Conservation (phyloP, 2,888 invertebrate genomes). For the Aradus depressus region DNA sequence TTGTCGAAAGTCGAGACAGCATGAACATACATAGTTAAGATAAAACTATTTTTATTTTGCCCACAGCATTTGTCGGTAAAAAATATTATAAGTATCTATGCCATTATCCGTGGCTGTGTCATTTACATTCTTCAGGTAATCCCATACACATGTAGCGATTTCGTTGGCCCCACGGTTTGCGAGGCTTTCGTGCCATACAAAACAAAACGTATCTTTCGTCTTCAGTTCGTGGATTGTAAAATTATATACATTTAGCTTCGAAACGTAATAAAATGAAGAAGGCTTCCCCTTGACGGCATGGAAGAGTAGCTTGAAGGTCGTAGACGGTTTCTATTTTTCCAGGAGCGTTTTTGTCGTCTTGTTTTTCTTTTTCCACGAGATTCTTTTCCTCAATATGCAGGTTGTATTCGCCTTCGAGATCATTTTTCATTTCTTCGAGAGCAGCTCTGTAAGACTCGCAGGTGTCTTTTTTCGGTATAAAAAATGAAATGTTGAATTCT, state of each 20-base stretch:
- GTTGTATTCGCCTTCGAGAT: constrained; percentile 29
- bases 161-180: constrained; percentile 28
- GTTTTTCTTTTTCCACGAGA: constrained; percentile 29
- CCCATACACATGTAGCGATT: constrained; percentile 29
- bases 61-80: constrained; percentile 29
- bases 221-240: constrained; percentile 28
- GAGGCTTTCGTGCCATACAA: constrained; percentile 30
- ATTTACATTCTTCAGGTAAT: constrained; percentile 28
- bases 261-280: constrained; percentile 32
- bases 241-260: constrained; percentile 25
- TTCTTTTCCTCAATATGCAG: constrained; percentile 28
- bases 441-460: constrained; percentile 32
- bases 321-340: constrained; percentile 29
- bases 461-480: constrained; percentile 32
- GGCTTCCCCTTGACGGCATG: constrained; percentile 32
- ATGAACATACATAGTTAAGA: constrained; percentile 26
- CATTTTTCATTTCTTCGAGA: constrained; percentile 27
- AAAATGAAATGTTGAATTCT: constrained; percentile 33
- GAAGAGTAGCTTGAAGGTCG: constrained; percentile 34
- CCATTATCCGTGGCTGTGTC: constrained; percentile 11
- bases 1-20: constrained; percentile 21
- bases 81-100: constrained; percentile 9
- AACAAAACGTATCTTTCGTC: constrained; percentile 25
- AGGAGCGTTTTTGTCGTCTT: constrained; percentile 29
- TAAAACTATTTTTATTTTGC: constrained; percentile 29